phyloP scores from a whole-genome alignment of 1,140 invertebrate species.

The Papilio dardanus region DNA sequence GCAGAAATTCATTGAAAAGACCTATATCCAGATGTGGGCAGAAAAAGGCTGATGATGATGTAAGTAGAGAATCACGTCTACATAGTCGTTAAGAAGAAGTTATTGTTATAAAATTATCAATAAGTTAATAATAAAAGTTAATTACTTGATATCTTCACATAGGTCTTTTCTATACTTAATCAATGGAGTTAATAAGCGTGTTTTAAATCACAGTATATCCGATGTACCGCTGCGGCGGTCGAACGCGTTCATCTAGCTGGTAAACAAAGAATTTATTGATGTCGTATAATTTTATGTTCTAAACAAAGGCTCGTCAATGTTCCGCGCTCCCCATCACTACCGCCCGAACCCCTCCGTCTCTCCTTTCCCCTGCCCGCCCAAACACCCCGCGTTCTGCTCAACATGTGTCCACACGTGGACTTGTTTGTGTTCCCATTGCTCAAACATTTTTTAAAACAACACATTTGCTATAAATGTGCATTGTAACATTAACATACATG shows the following conservation, averaged over 20 bases:
- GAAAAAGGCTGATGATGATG: no score
- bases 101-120: background rate
- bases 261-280: slow-evolving; percentile 80
- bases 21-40: no score
- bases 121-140: background rate
- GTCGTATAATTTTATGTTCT: slow-evolving; percentile 81
- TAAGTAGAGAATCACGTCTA: no score
- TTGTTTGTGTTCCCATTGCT: slow-evolving; percentile 76
- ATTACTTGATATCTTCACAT: background rate
- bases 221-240: slow-evolving; percentile 49
- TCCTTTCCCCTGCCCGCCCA: slow-evolving; percentile 43
- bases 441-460: slow-evolving; percentile 53
- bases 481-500: slow-evolving; percentile 1
- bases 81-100: background rate
- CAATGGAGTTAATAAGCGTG: slow-evolving; percentile 40
- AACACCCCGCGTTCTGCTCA: slow-evolving; percentile 66
- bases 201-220: slow-evolving; percentile 49
- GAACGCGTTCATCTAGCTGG: slow-evolving; percentile 65
- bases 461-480: slow-evolving; percentile 45
- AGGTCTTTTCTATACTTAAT: background rate
- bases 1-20: no score
- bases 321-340: slow-evolving; percentile 39
- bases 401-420: slow-evolving; percentile 73
- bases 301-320: slow-evolving; percentile 74
- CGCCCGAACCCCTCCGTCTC: slow-evolving; percentile 37